Base-by-base conservation (phyloP, 2,797 vertebrate genomes). In the Oryzias sinensis region DNA sequence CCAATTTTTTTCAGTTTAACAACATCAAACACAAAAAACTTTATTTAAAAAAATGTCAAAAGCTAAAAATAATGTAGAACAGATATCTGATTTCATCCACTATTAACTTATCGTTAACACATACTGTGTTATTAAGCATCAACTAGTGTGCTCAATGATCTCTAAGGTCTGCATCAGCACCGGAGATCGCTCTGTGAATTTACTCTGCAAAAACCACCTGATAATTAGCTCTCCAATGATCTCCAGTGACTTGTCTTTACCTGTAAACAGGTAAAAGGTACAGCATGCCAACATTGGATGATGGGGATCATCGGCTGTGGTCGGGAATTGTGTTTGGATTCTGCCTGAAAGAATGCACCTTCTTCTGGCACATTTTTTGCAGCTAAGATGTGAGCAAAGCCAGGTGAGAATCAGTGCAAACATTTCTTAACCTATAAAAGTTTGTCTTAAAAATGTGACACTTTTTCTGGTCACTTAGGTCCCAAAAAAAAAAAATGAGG, bases 321-420 rank as follows among this genome's bases (percentile, higher is more conserved):
- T 65, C 37, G 16, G 47, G 55, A 64, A 69, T 70, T 68, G 71
- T 87, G 79, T 76, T 81, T 85, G 65, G 59, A 79, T 77, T 76
- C 70, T 72, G 65, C 29, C 70, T 76, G 64, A 48, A 84, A 77
- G 66, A 68, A 70, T 46, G 75, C 49, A 56, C 60, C 75, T 79
- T 60, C 58, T 85, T 70, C 80, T 69, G 82, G 65, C 70, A 49
- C 76, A 73, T 77, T 84, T 81, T 83, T 80, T 82, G 81, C 76
- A 72, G 65, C 55, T 70, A 83, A 79, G 65, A 82, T 55, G 33
- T 60, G 37, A 56, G 65, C 51, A 55, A 64, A 67, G 56, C 43
- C 65, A 56, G 54, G 53, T 29, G 50, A 71, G 33, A 70, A 54
- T 33, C 29, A 2, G 7, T 8, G 6, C 7, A 33, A 33, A 7